A percentile compares a stretch with the other conserved stretches of the same genome.
phyloP scores from a whole-genome alignment of 1,140 invertebrate species.

The Dysdera silvatica region DNA sequence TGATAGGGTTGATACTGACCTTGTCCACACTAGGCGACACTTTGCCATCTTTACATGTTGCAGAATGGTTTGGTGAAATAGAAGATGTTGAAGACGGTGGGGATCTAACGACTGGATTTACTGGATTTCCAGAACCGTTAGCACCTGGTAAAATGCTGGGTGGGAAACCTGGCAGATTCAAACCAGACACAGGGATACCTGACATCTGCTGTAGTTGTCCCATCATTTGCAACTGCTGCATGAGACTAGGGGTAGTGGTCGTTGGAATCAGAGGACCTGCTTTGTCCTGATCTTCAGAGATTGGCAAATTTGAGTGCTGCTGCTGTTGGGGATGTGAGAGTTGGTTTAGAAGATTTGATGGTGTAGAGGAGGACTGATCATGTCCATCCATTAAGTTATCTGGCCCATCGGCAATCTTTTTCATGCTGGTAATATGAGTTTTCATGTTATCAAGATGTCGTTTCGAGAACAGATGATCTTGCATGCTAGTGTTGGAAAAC shows the following conservation, averaged over 20 bases:
- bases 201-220: slow-evolving; percentile 31
- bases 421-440: slow-evolving; percentile 56
- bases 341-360: slow-evolving; percentile 13
- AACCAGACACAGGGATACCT: slow-evolving; percentile 20
- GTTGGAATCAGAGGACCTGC: neutral
- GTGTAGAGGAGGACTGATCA: slow-evolving; percentile 18
- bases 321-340: slow-evolving; percentile 20
- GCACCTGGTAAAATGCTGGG: neutral
- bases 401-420: slow-evolving; percentile 40
- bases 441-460: slow-evolving; percentile 73
- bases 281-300: slow-evolving; percentile 12
- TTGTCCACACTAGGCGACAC: slow-evolving; percentile 5
- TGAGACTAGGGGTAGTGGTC: slow-evolving; percentile 24
- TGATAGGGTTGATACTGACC: neutral
- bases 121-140: neutral
- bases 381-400: slow-evolving; percentile 43
- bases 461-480: slow-evolving; percentile 90
- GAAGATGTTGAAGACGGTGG: slow-evolving; percentile 12
- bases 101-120: too few relatives aligned
- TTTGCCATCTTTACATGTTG: slow-evolving; percentile 8
- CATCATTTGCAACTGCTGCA: slow-evolving; percentile 32
- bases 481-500: slow-evolving; percentile 61
- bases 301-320: too few relatives aligned
- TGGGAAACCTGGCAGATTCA: slow-evolving; percentile 13
- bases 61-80: slow-evolving; percentile 2